Conservation (phyloP, 2,888 invertebrate species). For the Synanthedon formicaeformis region DNA sequence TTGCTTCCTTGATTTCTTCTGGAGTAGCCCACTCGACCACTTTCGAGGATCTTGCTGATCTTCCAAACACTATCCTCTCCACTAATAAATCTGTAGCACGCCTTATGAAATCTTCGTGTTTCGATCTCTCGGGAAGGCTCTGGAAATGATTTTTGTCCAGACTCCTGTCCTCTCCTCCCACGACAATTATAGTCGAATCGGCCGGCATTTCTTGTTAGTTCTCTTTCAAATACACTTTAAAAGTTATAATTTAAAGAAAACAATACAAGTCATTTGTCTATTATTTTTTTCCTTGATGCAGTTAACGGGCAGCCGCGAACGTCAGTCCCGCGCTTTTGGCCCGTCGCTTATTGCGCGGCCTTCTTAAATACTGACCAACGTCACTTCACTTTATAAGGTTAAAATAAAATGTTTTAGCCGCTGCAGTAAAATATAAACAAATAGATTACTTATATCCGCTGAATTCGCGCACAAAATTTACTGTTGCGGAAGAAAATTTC, state of each 20-base stretch:
- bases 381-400: conserved; percentile 61
- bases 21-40: conserved; percentile 88
- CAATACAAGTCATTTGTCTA: neutral
- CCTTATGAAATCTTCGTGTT: conserved; percentile 80
- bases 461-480: conserved; percentile 2
- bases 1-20: conserved; percentile 73
- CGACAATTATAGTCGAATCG: conserved; percentile 53
- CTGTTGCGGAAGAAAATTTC: neutral
- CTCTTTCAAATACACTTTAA: conserved; percentile 19
- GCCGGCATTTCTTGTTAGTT: conserved; percentile 47
- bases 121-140: conserved; percentile 72
- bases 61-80: conserved; percentile 81
- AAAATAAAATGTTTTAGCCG: conserved; percentile 25
- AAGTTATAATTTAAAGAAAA: conserved; percentile 13
- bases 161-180: conserved; percentile 30
- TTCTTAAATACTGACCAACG: conserved; percentile 59
- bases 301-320: conserved; percentile 44
- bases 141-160: conserved; percentile 52
- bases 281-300: neutral
- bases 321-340: conserved; percentile 43
- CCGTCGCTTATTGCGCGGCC: conserved; percentile 37
- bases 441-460: conserved; percentile 10
- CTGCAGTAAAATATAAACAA: conserved; percentile 20
- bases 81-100: conserved; percentile 78
- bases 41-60: conserved; percentile 76